These are phyloP conservation scores for Yasuhikotakia modesta DNA, from an alignment of 2,797 vertebrate genomes.

Conservation along the genomic window DNA sequence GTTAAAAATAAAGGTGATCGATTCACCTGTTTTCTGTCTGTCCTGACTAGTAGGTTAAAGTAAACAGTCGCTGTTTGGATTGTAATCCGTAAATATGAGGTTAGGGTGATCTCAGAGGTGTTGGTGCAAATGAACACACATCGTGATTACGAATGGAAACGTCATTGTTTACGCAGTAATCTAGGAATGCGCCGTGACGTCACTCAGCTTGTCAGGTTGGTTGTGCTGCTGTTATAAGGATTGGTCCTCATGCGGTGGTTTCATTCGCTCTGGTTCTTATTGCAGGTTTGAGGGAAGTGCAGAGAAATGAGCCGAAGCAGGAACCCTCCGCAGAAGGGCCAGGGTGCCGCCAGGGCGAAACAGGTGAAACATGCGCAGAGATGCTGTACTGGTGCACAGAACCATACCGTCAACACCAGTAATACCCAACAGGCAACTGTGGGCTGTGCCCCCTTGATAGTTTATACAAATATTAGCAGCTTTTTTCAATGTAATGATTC, in stretches of 20 bases:
- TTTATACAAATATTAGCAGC: background rate
- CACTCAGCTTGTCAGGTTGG: background rate
- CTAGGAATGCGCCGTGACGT: background rate
- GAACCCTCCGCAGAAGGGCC: slow-evolving; percentile 76
- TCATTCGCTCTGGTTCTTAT: background rate
- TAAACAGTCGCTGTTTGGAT: background rate
- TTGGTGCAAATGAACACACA: background rate
- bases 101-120: background rate
- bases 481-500: background rate
- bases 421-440: background rate
- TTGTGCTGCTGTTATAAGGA: background rate
- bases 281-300: slow-evolving; percentile 36
- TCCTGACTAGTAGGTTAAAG: background rate
- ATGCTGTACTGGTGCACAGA: background rate
- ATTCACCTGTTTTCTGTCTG: background rate
- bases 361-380: slow-evolving; percentile 69
- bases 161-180: background rate
- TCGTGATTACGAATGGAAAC: background rate
- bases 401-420: background rate
- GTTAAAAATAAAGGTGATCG: background rate
- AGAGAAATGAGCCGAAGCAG: slow-evolving; percentile 74
- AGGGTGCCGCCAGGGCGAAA: slow-evolving; percentile 79
- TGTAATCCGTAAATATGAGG: background rate
- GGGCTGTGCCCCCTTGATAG: background rate
- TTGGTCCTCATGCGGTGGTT: background rate